Conservation (phyloP, 2,797 vertebrate genomes). For the Lophotriccus pileatus region DNA sequence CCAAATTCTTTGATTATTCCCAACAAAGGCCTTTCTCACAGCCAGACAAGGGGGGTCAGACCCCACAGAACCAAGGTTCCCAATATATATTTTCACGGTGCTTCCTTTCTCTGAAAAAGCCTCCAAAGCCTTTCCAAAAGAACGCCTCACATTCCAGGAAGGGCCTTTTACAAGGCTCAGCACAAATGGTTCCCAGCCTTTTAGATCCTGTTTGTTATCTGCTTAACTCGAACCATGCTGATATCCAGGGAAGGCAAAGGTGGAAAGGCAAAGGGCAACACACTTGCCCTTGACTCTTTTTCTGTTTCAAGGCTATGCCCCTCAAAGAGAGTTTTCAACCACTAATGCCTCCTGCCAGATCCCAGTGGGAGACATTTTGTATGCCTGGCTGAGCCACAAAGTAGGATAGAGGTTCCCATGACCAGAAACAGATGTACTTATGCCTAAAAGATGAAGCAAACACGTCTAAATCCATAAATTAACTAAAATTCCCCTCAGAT, state of each 20-base stretch:
- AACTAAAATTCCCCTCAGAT: not conserved
- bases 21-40: not conserved
- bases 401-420: not conserved
- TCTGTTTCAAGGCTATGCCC: not conserved
- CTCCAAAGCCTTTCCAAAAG: not conserved
- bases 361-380: not conserved
- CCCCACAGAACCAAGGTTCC: not conserved
- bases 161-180: not conserved
- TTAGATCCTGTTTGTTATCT: not conserved
- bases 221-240: not conserved
- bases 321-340: not conserved
- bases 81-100: not conserved
- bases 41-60: not conserved
- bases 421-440: not conserved
- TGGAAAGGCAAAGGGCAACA: not conserved
- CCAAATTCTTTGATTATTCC: not conserved
- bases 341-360: not conserved
- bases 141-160: not conserved
- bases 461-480: conserved; percentile 14
- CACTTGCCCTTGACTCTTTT: not conserved
- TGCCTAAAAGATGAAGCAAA: conserved; percentile 1
- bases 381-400: not conserved
- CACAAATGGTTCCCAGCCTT: not conserved
- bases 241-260: not conserved
- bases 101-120: not conserved